These are phyloP conservation scores for Zelostemma sp. DNA, from an alignment of 1,140 invertebrate species.

Conservation along the genomic window DNA sequence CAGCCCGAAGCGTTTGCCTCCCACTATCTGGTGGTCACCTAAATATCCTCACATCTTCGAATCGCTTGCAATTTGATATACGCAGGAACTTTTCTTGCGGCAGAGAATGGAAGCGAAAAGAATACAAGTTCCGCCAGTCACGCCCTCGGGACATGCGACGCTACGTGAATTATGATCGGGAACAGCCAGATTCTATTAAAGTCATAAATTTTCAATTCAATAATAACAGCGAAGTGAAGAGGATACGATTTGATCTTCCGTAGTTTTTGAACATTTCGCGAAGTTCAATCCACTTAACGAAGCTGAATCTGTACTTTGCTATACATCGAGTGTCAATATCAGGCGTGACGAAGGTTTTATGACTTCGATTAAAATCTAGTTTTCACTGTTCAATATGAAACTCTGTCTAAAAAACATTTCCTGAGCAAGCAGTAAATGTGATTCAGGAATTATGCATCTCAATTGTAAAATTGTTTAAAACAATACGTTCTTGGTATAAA, in stretches of 20 bases:
- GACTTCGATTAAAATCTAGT: slow-evolving; percentile 37
- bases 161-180: slow-evolving; percentile 57
- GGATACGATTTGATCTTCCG: slow-evolving; percentile 43
- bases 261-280: slow-evolving; percentile 44
- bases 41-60: slow-evolving; percentile 13
- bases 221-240: slow-evolving; percentile 55
- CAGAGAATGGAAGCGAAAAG: slow-evolving; percentile 20
- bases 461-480: too few relatives aligned
- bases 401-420: neutral
- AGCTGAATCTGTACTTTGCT: slow-evolving; percentile 39
- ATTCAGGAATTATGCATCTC: neutral
- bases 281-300: slow-evolving; percentile 49
- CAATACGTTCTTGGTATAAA: too few relatives aligned
- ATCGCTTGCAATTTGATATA: slow-evolving; percentile 45
- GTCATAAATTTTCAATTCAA: slow-evolving; percentile 62
- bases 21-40: slow-evolving; percentile 3
- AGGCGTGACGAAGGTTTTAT: slow-evolving; percentile 46
- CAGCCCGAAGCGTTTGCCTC: slow-evolving; percentile 9
- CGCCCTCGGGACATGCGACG: slow-evolving; percentile 56
- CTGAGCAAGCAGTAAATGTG: neutral
- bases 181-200: slow-evolving; percentile 61
- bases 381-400: slow-evolving; percentile 11
- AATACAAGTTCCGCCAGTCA: slow-evolving; percentile 49
- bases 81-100: slow-evolving; percentile 36
- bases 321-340: slow-evolving; percentile 46